Evolutionary conservation across 2,888 invertebrate species (phyloP).

Genomic region (Aleiodes leptofemur): DNA sequence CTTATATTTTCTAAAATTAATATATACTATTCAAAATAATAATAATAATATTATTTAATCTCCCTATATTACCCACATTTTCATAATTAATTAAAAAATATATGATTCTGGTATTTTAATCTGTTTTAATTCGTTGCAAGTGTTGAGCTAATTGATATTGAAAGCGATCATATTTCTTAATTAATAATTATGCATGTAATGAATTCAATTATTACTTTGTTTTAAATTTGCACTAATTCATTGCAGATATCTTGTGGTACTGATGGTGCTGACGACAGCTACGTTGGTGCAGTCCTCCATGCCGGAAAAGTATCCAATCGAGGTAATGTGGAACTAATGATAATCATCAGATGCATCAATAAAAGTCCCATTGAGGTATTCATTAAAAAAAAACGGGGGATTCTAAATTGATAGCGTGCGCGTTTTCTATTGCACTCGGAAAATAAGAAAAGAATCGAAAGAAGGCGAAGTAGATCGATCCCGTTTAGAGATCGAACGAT

Average conservation of each 20-base stretch:
- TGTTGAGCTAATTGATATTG: slow-evolving; percentile 61
- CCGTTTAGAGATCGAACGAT: slow-evolving; percentile 4
- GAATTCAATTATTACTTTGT: too few relatives aligned
- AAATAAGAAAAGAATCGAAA: not conserved
- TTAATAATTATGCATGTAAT: too few relatives aligned
- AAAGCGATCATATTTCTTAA: too few relatives aligned
- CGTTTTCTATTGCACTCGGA: not conserved
- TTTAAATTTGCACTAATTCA: slow-evolving; percentile 51
- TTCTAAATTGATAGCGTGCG: not conserved
- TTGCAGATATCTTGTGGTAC: slow-evolving; percentile 68
- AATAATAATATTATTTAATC: too few relatives aligned
- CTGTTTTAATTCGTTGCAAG: slow-evolving; percentile 55
- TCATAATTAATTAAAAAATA: not conserved
- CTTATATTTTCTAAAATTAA: too few relatives aligned
- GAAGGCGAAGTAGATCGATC: slow-evolving; percentile 10
- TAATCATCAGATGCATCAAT: slow-evolving; percentile 22
- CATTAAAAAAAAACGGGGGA: not conserved
- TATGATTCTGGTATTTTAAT: slow-evolving; percentile 1
- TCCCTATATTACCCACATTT: not conserved
- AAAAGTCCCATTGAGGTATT: slow-evolving; percentile 13
- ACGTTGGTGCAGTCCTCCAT: slow-evolving; percentile 63
- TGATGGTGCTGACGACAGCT: slow-evolving; percentile 63
- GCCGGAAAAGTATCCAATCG: slow-evolving; percentile 70
- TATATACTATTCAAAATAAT: too few relatives aligned
- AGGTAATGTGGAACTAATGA: slow-evolving; percentile 58